Base-by-base conservation (phyloP, 1,140 invertebrate genomes). In the Diorhabda carinulata region DNA sequence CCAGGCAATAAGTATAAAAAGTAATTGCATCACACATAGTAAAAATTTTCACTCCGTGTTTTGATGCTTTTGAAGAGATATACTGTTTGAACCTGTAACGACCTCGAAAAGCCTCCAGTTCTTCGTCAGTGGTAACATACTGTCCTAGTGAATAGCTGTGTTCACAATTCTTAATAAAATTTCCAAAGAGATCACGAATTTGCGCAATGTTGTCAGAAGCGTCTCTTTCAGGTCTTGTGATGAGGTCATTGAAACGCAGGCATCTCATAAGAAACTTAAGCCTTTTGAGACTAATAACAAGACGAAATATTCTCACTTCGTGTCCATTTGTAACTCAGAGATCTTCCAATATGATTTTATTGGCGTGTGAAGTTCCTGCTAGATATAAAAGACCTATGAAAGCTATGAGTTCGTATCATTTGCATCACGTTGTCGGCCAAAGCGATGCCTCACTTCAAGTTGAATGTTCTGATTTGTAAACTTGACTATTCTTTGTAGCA, bases 101-200 rank as follows among this genome's bases (percentile, higher is more conserved):
- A 82, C 72, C 80, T 91, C 90, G 56, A 81, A 77, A 9, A 47
- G 45, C 45, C 45, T 47, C 45, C 45, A 47, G 45, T 47, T 47
- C 2, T 47, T 47, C 45, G 69, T 91, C 84, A 4, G 80, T 82
- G 2, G 91, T 80, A 9, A 92, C 84, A 10, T 84, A 79, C 0
- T 88, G 86, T n/a, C 87, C 87, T 2, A 87, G 79, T 3, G 88
- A 76, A 0, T 52, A 52, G 45, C 45, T 52, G 8, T 91, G 92
- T 25, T 88, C 89, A 41, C 90, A 76, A 60, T 92, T 90, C 0
- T 88, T 88, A 40, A 88, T 85, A 3, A 90, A 75, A 68, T 92
- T 93, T 0, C 89, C 87, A 43, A 87, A 79, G 9, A 89, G 88
- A 78, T 93, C 45, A 52, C 45, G 45, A 52, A 57, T 72, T 43